Percentiles rank a stretch among this genome's conserved stretches.
phyloP scores from a whole-genome alignment of 2,888 invertebrate genomes.

The Teleiodes luculella region DNA sequence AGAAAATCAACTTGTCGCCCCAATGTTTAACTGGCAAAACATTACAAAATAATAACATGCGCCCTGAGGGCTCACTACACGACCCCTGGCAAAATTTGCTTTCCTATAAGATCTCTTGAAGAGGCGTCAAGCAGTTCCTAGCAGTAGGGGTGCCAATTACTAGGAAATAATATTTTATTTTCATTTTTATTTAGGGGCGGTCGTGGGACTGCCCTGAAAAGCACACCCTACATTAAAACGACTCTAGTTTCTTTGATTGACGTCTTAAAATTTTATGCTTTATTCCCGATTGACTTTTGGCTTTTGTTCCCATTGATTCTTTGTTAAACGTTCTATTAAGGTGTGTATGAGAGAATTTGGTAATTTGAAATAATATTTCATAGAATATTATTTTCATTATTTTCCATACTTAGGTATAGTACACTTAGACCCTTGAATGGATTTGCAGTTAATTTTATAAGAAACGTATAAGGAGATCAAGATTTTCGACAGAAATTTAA shows the following conservation, averaged over 20 bases:
- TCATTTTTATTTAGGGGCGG: slow-evolving; percentile 76
- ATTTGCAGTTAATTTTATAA: too few species aligned
- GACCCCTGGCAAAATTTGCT: slow-evolving; percentile 52
- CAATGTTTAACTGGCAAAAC: slow-evolving; percentile 51
- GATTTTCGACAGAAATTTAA: too few species aligned
- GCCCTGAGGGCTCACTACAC: slow-evolving; percentile 48
- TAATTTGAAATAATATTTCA: background rate
- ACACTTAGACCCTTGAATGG: too few species aligned
- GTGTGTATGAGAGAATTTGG: slow-evolving; percentile 1
- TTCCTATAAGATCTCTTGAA: slow-evolving; percentile 73
- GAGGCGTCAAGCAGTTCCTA: slow-evolving; percentile 65
- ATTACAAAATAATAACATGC: slow-evolving; percentile 63
- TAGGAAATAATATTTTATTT: slow-evolving; percentile 73
- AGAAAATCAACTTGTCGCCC: slow-evolving; percentile 34
- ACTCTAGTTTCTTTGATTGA: slow-evolving; percentile 68
- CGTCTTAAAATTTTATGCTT: slow-evolving; percentile 59
- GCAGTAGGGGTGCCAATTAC: slow-evolving; percentile 76
- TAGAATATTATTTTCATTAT: too few species aligned
- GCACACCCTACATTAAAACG: slow-evolving; percentile 71
- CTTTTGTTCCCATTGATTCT: slow-evolving; percentile 34
- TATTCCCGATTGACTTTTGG: slow-evolving; percentile 62
- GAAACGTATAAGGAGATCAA: too few species aligned
- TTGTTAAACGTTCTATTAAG: background rate
- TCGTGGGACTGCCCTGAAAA: slow-evolving; percentile 74
- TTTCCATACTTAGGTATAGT: too few species aligned